Base-by-base conservation (phyloP, 2,113 vertebrate species). In the Pholis gunnellus region DNA sequence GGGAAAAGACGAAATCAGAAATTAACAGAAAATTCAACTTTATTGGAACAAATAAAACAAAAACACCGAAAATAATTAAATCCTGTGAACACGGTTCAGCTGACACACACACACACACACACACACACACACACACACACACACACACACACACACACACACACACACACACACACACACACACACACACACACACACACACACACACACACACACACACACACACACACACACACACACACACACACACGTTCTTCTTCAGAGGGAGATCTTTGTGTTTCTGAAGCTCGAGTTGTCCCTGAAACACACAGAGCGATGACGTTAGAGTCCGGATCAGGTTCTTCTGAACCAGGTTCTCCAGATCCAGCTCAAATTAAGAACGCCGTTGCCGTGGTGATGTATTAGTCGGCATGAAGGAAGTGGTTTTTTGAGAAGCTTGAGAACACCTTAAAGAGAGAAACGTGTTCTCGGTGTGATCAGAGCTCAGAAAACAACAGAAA, bases 201-300 rank as follows among this genome's bases (percentile, higher is more conserved):
- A 36, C 78, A 75, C 81, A 73, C 75, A 80, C 72, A 78, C 65
- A 79, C 61, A 67, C 57, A 40, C 54, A 44, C 71, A n/a, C 71
- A 60, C 56, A 48, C 67, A 50, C 42, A 20, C 72, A 70, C 84
- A 77, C 67, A 76, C 72, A 40, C 78, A 74, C 80, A 72, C 70
- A 82, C 72, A 80, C 61, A 79, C 29, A 2, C 34, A 34, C 5
- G 34, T 34, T 34, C 34, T 34, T 34, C 34, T 75, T 93, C 90
- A 95, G 67, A 94, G 77, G 1, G 95, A 89, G 14, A 96, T 94
- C 91, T 95, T 95, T 0, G 95, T 95, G 85, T 96, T 96, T 34
- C 95, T 91, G 84, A 95, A 96, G 70, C 95, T 96, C 1, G 94
- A 95, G 75, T 95, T 95, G 87, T 95, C 95, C 89, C 95, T 95